A percentile compares a stretch with the other conserved stretches of the same genome.
phyloP scores from a whole-genome alignment of 2,797 vertebrate genomes.

The Acipenser oxyrinchus region DNA sequence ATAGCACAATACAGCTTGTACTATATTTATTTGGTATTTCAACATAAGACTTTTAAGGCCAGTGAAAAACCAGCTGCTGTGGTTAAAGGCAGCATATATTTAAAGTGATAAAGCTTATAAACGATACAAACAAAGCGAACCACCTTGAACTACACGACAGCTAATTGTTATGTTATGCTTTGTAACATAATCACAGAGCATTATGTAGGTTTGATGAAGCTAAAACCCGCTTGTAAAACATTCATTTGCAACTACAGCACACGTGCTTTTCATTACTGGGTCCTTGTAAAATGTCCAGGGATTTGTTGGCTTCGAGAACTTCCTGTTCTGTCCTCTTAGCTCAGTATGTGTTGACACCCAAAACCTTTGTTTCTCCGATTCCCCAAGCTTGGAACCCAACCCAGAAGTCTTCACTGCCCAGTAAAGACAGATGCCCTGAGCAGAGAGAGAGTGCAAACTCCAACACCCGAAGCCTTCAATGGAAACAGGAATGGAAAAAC shows the following conservation, averaged over 20 bases:
- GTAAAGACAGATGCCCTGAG: neutral
- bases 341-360: neutral
- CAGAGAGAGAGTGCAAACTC: conserved; percentile 26
- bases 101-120: neutral
- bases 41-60: no score
- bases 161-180: neutral
- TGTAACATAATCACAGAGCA: conserved; percentile 15
- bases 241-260: neutral
- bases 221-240: conserved; percentile 13
- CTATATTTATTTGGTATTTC: neutral
- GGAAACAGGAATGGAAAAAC: conserved; percentile 30
- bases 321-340: conserved; percentile 2
- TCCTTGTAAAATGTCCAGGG: neutral
- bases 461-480: conserved; percentile 25
- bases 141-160: neutral
- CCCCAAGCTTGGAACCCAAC: conserved; percentile 13
- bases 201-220: conserved; percentile 11
- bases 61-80: no score
- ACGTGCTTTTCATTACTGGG: conserved; percentile 6
- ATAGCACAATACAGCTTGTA: neutral
- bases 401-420: conserved; percentile 7
- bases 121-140: conserved; percentile 1
- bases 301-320: neutral
- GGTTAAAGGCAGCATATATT: neutral
- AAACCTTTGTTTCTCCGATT: neutral